Percentiles rank a stretch among this genome's conserved stretches.
Evolutionary conservation across 2,888 invertebrate species (phyloP).

Genomic region (Hesperia comma): DNA sequence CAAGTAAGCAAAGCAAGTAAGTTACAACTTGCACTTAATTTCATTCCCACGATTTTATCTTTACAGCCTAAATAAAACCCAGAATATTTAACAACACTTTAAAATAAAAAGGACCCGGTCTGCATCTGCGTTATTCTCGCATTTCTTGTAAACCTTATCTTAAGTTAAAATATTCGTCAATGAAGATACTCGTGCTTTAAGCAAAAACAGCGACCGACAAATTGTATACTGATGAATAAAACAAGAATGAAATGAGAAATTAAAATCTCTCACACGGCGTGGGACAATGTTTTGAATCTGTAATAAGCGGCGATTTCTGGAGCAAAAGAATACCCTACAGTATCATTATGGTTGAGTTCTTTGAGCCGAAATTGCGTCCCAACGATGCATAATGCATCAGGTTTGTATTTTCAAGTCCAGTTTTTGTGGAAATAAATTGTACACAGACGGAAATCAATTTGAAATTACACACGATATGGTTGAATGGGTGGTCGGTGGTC

Average conservation of each 20-base stretch:
- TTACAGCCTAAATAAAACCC: no score
- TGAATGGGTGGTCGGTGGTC: slow-evolving; percentile 42
- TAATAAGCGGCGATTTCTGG: slow-evolving; percentile 6
- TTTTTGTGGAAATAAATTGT: slow-evolving; percentile 45
- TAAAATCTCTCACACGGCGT: slow-evolving; percentile 45
- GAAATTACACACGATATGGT: slow-evolving; percentile 48
- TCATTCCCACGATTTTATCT: no score
- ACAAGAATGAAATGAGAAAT: slow-evolving; percentile 42
- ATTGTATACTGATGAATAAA: slow-evolving; percentile 27
- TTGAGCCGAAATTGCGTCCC: slow-evolving; percentile 9
- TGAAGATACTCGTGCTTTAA: slow-evolving; percentile 4
- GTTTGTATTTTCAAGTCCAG: slow-evolving; percentile 34
- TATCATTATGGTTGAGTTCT: slow-evolving; percentile 7
- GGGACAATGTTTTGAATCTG: slow-evolving; percentile 28
- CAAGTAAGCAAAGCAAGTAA: no score
- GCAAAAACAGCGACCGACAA: slow-evolving; percentile 25
- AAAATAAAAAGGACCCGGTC: no score
- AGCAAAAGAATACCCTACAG: neutral
- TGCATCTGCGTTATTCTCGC: no score
- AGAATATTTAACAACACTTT: no score
- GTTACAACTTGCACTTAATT: no score
- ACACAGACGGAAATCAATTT: slow-evolving; percentile 46
- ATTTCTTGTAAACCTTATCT: neutral
- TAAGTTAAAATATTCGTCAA: slow-evolving; percentile 13
- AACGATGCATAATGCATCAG: slow-evolving; percentile 40